phyloP scores from a whole-genome alignment of 30 jellyfish, hydroid and myxozoan species.

The Catostylus mosaicus region DNA sequence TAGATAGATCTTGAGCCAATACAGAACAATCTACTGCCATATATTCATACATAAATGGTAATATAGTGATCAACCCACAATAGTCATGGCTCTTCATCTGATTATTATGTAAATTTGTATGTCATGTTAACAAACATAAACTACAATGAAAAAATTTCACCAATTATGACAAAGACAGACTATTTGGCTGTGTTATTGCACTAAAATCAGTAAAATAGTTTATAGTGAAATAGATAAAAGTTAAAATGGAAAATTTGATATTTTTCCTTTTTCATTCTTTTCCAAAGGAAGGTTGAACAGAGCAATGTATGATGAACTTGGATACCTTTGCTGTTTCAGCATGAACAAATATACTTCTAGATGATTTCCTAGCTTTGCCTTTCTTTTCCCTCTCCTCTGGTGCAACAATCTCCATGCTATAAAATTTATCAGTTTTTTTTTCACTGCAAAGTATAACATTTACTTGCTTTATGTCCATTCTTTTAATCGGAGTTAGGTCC shows the following conservation, averaged over 20 bases:
- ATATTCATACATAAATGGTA: not conserved
- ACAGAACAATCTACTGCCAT: not conserved
- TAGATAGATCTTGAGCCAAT: not conserved
- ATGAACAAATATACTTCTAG: slow-evolving; percentile 54
- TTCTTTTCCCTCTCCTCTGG: slow-evolving; percentile 42
- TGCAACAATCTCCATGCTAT: slow-evolving; percentile 54
- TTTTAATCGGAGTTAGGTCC: slow-evolving; percentile 52
- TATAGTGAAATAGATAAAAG: too few relatives aligned
- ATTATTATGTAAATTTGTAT: too few relatives aligned
- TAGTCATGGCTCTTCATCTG: too few relatives aligned
- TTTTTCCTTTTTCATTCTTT: too few relatives aligned
- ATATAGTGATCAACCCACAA: not conserved
- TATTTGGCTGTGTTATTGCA: too few relatives aligned
- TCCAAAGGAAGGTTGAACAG: too few relatives aligned
- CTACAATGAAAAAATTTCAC: too few relatives aligned
- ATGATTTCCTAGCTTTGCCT: not conserved
- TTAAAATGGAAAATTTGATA: too few relatives aligned
- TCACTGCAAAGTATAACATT: slow-evolving; percentile 54
- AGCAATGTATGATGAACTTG: not conserved
- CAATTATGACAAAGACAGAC: too few relatives aligned
- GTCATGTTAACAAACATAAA: too few relatives aligned
- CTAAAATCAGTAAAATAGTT: too few relatives aligned
- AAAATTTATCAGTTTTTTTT: slow-evolving; percentile 46
- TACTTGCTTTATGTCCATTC: slow-evolving; percentile 31
- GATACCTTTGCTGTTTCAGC: slow-evolving; percentile 61